Evolutionary conservation across 2,888 invertebrate species (phyloP), one percentile per base, ranked within the genome.

Genomic region (Linyphia triangularis): DNA sequence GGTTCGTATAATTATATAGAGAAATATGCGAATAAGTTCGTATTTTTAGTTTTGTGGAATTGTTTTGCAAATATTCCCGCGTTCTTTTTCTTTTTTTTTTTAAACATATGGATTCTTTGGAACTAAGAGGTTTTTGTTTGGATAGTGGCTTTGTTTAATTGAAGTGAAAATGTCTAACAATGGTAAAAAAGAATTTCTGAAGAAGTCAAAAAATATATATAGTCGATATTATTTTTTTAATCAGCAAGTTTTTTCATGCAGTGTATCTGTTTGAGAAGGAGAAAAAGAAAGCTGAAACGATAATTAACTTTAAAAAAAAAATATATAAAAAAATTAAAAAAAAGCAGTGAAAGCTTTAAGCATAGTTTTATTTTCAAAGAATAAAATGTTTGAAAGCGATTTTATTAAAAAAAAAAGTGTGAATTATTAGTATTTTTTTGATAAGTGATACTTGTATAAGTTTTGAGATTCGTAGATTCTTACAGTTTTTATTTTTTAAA

Each of bases 1-100:
- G 69, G 69, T 81, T 81, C 57, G 26, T 33, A 40, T 81, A 81
- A 81, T 81, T 81, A 69, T 33, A 57, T 57, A 30, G 51, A 16
- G 69, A 6, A 24, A 81, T 69, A 69, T 69, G 28, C 67, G 57
- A 57, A 67, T 28, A 13, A 33, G 51, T 57, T n/a, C 57, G 26
- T 69, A 69, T 69, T 81, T 69, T 69, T 69, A 24, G 26, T 5
- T 33, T 19, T 78, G 22, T 19, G 5, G 43, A 67, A 69, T 69
- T 69, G 5, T 24, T 69, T 69, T 77, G 33, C 7, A 13, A 51
- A n/a, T 51, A 16, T 61, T 13, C 43, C 16, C n/a, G 26, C 6
- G 9, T 26, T 70, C 43, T 24, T 43, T 24, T 28, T 7, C n/a
- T 51, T 5, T 51, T 51, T 51, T 5, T 51, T 51, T 7, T 7